Evolutionary conservation across 2,797 vertebrate species (phyloP).

Genomic region (Sphaeramia orbicularis): DNA sequence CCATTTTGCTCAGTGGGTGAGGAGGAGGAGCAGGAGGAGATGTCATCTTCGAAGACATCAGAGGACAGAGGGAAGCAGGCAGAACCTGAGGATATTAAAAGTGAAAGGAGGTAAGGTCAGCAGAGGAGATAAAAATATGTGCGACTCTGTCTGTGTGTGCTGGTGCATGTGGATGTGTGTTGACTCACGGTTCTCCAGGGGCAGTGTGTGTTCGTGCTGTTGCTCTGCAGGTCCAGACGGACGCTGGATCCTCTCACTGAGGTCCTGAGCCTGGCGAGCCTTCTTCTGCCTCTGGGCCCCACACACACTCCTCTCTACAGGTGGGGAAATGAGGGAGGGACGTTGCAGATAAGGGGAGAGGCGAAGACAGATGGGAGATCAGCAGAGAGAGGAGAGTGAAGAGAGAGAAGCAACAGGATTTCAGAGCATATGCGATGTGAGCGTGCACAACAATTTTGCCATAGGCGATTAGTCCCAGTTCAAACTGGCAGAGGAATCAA

Average conservation of each 20-base stretch:
- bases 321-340: conserved; percentile 28
- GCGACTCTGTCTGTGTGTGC: conserved; percentile 21
- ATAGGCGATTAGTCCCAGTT: conserved; percentile 64
- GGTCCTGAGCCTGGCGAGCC: conserved; percentile 90
- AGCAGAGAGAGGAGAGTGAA: conserved; percentile 43
- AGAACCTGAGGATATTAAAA: conserved; percentile 67
- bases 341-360: conserved; percentile 41
- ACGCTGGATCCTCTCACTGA: conserved; percentile 90
- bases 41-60: conserved; percentile 89
- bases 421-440: conserved; percentile 71
- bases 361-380: conserved; percentile 66
- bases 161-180: conserved; percentile 25
- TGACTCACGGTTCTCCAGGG: conserved; percentile 74
- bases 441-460: conserved; percentile 66
- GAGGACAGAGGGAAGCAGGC: conserved; percentile 74
- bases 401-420: conserved; percentile 62
- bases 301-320: conserved; percentile 74
- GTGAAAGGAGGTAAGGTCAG: conserved; percentile 44
- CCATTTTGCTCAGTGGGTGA: conserved; percentile 80
- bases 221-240: conserved; percentile 88
- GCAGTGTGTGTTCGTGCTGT: conserved; percentile 51
- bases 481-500: conserved; percentile 62
- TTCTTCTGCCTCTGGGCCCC: conserved; percentile 93
- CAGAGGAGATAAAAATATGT: conserved; percentile 15
- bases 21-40: conserved; percentile 84